These are phyloP conservation scores for Scolopax mira DNA, from an alignment of 2,113 vertebrate species.

Conservation along the genomic window DNA sequence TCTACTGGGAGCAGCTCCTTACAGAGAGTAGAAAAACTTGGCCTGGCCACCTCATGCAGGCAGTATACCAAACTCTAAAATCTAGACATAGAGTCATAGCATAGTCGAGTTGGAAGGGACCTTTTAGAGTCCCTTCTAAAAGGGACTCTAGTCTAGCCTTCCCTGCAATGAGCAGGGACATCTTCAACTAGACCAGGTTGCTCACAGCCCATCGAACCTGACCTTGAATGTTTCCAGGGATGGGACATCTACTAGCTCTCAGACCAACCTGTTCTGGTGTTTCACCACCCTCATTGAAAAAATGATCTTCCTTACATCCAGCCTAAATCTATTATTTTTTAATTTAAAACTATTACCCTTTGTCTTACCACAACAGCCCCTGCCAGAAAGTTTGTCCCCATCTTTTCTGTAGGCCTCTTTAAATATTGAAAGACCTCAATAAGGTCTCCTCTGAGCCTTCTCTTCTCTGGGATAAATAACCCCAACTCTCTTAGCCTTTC, in stretches of 20 bases:
- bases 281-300: background rate
- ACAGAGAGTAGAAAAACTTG: background rate
- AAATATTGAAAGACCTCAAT: background rate
- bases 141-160: background rate
- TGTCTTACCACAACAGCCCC: background rate
- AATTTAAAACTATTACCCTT: background rate
- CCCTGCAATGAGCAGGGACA: background rate
- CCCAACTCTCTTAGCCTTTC: background rate
- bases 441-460: background rate
- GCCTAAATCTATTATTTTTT: background rate
- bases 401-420: background rate
- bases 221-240: background rate
- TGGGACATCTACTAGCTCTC: background rate
- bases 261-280: background rate
- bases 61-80: background rate
- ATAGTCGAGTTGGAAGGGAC: background rate
- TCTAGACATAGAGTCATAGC: background rate
- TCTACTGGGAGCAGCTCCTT: background rate
- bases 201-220: background rate
- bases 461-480: background rate
- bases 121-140: background rate
- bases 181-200: background rate
- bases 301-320: background rate
- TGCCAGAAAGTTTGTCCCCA: background rate
- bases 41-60: background rate